A percentile compares a stretch with the other conserved stretches of the same genome.
Evolutionary conservation across 1,140 invertebrate species (phyloP).

Genomic region (Drosophila kohkoa): DNA sequence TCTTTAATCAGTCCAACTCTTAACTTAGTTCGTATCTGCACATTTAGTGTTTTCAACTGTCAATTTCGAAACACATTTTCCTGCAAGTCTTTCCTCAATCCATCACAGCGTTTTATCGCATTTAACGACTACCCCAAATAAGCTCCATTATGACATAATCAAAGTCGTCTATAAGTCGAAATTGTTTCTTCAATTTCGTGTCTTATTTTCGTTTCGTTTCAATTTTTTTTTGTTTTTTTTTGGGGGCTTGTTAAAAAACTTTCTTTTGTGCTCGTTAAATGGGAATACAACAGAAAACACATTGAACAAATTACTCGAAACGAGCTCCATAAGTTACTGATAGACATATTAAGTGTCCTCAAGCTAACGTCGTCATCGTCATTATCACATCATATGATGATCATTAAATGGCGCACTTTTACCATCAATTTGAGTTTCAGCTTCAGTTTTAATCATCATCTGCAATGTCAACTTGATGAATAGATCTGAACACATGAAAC

Average conservation of each 20-base stretch:
- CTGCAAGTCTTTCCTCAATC: conserved; percentile 1
- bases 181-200: conserved; percentile 50
- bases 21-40: neutral
- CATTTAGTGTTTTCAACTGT: neutral
- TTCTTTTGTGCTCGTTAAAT: conserved; percentile 71
- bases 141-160: conserved; percentile 63
- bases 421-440: conserved; percentile 26
- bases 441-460: conserved; percentile 27
- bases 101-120: neutral
- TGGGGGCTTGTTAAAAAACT: conserved; percentile 48
- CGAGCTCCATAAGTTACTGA: conserved; percentile 51
- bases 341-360: conserved; percentile 70
- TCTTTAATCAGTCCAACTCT: neutral
- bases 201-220: conserved; percentile 15
- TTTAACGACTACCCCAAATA: conserved; percentile 15
- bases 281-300: conserved; percentile 35
- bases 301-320: conserved; percentile 26
- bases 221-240: conserved; percentile 13
- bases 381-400: conserved; percentile 25
- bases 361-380: conserved; percentile 6
- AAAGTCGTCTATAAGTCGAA: conserved; percentile 48
- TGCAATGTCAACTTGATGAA: conserved; percentile 17
- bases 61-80: neutral
- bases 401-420: conserved; percentile 34
- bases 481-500: neutral